These are phyloP conservation scores for Cinclus mexicanus DNA, from an alignment of 2,113 vertebrate genomes.

Conservation along the genomic window DNA sequence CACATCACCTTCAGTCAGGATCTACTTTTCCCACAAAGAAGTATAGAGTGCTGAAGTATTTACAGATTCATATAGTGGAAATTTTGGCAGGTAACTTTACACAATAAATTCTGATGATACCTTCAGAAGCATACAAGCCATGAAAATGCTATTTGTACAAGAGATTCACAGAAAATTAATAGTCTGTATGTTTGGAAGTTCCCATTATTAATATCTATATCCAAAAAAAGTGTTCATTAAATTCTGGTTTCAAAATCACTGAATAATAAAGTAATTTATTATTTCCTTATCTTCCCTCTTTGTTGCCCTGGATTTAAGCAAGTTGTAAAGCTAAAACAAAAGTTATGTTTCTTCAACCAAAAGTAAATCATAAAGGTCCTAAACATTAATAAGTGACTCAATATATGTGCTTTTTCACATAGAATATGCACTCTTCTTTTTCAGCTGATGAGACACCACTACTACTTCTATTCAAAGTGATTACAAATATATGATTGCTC, in stretches of 20 bases:
- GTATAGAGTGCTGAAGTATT: background rate
- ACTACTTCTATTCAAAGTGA: background rate
- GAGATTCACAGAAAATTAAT: background rate
- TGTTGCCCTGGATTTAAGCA: background rate
- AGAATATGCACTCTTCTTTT: background rate
- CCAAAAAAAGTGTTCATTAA: background rate
- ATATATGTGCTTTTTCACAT: background rate
- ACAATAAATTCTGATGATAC: background rate
- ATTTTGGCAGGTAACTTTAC: background rate
- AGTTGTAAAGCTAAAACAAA: background rate
- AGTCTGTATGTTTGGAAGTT: background rate
- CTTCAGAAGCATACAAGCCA: background rate
- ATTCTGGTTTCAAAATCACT: background rate
- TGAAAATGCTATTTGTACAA: background rate
- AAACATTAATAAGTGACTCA: background rate
- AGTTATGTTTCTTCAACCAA: background rate
- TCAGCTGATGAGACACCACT: background rate
- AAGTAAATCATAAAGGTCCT: background rate
- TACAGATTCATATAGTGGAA: background rate
- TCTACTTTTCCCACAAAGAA: background rate
- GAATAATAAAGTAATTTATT: background rate
- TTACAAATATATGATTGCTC: background rate
- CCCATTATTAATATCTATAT: background rate
- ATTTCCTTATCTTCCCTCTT: background rate
- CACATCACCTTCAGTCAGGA: background rate